Evolutionary conservation across 2,113 vertebrate genomes (phyloP).

Genomic region (Albula glossodonta): DNA sequence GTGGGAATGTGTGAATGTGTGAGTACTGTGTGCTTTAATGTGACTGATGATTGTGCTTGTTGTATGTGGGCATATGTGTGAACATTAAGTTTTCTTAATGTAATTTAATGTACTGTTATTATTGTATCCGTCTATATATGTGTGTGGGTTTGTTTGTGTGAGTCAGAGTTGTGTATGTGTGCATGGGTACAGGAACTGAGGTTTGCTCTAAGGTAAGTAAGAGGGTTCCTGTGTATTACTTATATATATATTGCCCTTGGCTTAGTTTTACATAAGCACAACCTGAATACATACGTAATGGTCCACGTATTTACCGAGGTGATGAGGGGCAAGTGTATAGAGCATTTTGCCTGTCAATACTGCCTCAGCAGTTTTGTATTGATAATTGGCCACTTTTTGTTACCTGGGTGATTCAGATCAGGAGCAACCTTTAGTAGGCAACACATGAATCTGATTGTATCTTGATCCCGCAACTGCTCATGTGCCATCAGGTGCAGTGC

Average conservation of each 20-base stretch:
- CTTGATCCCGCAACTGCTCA: neutral
- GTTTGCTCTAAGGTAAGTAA: too few species aligned
- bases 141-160: neutral
- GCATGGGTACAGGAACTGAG: neutral
- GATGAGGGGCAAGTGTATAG: too few species aligned
- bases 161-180: neutral
- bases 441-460: neutral
- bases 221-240: too few species aligned
- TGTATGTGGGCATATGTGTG: neutral
- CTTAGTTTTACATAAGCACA: too few species aligned
- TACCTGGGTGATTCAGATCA: neutral
- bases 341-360: too few species aligned
- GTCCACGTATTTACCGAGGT: too few species aligned
- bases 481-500: conserved; percentile 77
- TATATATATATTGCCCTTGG: too few species aligned
- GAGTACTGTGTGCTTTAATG: neutral
- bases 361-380: too few species aligned
- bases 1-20: neutral
- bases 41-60: neutral
- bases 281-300: too few species aligned
- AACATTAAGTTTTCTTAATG: neutral
- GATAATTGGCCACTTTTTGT: too few species aligned
- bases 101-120: too few species aligned
- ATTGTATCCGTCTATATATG: neutral
- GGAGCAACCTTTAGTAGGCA: too few species aligned